Conservation (phyloP, 2,113 vertebrate genomes). For the Montifringilla adamsi region DNA sequence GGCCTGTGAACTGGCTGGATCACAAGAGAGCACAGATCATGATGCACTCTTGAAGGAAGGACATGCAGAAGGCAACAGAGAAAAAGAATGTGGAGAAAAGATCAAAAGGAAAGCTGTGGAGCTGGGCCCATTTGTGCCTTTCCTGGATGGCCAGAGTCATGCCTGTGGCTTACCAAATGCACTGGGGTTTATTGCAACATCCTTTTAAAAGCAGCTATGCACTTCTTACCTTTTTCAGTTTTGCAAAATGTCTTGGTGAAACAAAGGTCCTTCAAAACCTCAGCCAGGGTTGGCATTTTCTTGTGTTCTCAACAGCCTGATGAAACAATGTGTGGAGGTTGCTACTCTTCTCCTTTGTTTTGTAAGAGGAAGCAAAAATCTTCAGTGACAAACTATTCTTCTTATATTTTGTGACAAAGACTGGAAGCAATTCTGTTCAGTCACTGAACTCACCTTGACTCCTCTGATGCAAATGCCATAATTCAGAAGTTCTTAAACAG, state of each 20-base stretch:
- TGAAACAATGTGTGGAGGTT: background rate
- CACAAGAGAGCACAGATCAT: background rate
- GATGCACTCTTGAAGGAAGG: background rate
- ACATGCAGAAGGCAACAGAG: background rate
- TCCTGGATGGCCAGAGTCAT: background rate
- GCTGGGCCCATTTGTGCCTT: fast-evolving
- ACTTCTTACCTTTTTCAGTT: background rate
- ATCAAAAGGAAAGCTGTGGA: background rate
- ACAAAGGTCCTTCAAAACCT: background rate
- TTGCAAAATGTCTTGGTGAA: background rate
- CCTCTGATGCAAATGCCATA: conserved; percentile 34
- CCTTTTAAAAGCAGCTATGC: background rate
- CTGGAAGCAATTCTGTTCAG: conserved; percentile 38
- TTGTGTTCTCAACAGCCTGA: background rate
- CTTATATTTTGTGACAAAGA: conserved; percentile 36
- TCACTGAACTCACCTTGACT: conserved; percentile 50
- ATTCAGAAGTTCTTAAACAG: conserved; percentile 18
- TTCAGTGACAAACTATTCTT: background rate
- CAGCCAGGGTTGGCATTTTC: background rate
- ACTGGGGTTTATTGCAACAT: background rate
- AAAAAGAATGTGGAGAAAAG: background rate
- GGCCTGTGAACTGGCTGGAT: background rate
- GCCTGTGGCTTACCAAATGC: background rate
- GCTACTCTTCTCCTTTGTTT: background rate
- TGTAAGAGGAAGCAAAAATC: conserved; percentile 9